Percentiles rank a stretch among this genome's conserved stretches.
Evolutionary conservation across 1,140 invertebrate genomes (phyloP).

Genomic region (Zaprionus taronus): DNA sequence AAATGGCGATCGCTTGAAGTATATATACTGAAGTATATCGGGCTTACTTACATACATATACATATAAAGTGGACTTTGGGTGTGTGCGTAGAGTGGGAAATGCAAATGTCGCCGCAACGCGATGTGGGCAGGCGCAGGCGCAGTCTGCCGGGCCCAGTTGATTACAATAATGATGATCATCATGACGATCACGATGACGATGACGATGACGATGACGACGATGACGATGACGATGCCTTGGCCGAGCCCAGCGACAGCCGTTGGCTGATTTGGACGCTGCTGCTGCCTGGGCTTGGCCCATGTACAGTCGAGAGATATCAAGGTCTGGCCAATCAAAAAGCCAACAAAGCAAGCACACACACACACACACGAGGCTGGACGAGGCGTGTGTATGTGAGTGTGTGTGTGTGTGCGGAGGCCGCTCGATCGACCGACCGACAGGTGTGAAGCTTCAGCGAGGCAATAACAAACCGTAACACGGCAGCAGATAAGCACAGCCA

Average conservation of each 20-base stretch:
- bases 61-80: neutral
- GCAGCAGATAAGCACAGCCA: constrained; percentile 57
- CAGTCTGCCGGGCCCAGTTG: constrained; percentile 38
- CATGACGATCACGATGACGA: constrained; percentile 10
- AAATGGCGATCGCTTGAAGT: constrained; percentile 37
- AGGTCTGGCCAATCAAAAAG: constrained; percentile 82
- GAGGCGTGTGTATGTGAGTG: constrained; percentile 1
- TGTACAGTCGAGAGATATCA: constrained; percentile 59
- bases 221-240: constrained; percentile 58
- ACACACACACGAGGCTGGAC: constrained; percentile 31
- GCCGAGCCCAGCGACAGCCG: constrained; percentile 63
- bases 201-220: constrained; percentile 43
- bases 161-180: constrained; percentile 1
- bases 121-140: constrained; percentile 58
- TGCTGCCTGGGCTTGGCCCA: constrained; percentile 51
- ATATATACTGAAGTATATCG: constrained; percentile 21
- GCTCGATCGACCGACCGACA: constrained; percentile 41
- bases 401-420: constrained; percentile 8
- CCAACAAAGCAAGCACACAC: constrained; percentile 53
- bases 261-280: constrained; percentile 21
- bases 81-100: constrained; percentile 15
- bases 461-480: constrained; percentile 74
- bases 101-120: constrained; percentile 33
- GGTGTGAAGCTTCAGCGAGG: constrained; percentile 69
- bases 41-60: neutral